Evolutionary conservation across 2,113 vertebrate genomes (phyloP).

Genomic region (Verasper variegatus): DNA sequence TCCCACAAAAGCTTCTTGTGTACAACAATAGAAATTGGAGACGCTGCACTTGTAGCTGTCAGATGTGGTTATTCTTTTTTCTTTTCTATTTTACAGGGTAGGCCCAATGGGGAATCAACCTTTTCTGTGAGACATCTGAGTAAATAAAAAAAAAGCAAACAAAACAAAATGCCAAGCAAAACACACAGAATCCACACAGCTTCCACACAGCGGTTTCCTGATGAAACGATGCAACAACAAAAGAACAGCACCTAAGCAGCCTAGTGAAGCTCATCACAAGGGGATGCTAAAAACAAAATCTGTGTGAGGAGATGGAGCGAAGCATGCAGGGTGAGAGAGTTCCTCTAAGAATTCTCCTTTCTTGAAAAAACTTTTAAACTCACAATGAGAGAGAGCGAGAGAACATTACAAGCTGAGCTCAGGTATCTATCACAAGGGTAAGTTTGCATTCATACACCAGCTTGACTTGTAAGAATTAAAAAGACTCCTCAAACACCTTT

Average conservation of each 20-base stretch:
- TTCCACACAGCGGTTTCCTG: conserved; percentile 4
- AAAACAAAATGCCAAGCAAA: conserved; percentile 45
- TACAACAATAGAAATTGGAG: conserved; percentile 54
- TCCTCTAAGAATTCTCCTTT: conserved; percentile 4
- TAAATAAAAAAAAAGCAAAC: conserved; percentile 60
- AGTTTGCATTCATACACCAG: background rate
- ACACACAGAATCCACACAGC: conserved; percentile 17
- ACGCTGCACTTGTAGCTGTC: conserved; percentile 55
- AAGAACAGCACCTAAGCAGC: conserved; percentile 23
- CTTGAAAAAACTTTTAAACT: conserved; percentile 3
- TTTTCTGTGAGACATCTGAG: conserved; percentile 67
- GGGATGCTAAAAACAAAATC: conserved; percentile 13
- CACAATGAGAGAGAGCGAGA: background rate
- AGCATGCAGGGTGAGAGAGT: background rate
- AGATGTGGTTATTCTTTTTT: conserved; percentile 39
- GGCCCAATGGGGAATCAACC: conserved; percentile 63
- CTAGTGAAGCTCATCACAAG: conserved; percentile 12
- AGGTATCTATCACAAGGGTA: background rate
- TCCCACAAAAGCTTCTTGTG: conserved; percentile 51
- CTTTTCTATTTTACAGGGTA: background rate
- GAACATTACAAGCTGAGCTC: conserved; percentile 10
- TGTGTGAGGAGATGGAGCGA: conserved; percentile 17
- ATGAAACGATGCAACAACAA: conserved; percentile 6
- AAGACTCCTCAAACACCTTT: conserved; percentile 25
- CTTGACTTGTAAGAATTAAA: background rate